Conservation (phyloP, 2,888 invertebrate genomes). For the Ochropleura leucogaster region DNA sequence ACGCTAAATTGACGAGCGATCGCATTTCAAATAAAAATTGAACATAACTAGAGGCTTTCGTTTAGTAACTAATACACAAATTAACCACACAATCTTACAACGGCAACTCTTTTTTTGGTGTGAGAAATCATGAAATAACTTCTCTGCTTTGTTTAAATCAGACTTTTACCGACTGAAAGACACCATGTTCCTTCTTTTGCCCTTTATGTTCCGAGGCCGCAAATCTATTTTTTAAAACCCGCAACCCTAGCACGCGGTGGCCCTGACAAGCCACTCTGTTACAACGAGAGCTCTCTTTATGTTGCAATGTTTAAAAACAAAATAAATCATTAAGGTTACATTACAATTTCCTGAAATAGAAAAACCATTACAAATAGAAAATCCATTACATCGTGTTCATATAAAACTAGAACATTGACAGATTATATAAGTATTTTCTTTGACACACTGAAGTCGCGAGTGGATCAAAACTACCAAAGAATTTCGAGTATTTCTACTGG, state of each 20-base stretch:
- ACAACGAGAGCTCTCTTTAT: neutral
- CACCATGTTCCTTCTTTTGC: too few relatives aligned
- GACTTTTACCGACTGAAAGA: too few relatives aligned
- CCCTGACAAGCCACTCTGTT: too few relatives aligned
- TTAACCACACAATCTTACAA: neutral
- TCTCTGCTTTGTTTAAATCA: too few relatives aligned
- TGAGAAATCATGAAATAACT: too few relatives aligned
- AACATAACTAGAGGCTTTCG: neutral
- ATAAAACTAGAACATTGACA: slow-evolving; percentile 40
- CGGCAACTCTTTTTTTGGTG: too few relatives aligned
- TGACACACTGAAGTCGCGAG: slow-evolving; percentile 14
- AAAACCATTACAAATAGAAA: too few relatives aligned
- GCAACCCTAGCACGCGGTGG: too few relatives aligned
- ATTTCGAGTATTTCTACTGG: slow-evolving; percentile 12
- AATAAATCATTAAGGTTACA: too few relatives aligned
- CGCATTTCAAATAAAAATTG: neutral
- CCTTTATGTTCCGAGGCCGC: too few relatives aligned
- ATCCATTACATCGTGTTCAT: slow-evolving; percentile 20
- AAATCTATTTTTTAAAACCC: too few relatives aligned
- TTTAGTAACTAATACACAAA: neutral
- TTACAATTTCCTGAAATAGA: too few relatives aligned
- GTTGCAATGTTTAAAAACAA: neutral
- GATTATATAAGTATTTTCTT: neutral
- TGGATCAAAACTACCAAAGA: slow-evolving; percentile 24
- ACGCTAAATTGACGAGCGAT: neutral